Percentiles rank a stretch among this genome's conserved stretches.
phyloP scores from a whole-genome alignment of 2,797 vertebrate species.

The Neosalanx taihuensis region DNA sequence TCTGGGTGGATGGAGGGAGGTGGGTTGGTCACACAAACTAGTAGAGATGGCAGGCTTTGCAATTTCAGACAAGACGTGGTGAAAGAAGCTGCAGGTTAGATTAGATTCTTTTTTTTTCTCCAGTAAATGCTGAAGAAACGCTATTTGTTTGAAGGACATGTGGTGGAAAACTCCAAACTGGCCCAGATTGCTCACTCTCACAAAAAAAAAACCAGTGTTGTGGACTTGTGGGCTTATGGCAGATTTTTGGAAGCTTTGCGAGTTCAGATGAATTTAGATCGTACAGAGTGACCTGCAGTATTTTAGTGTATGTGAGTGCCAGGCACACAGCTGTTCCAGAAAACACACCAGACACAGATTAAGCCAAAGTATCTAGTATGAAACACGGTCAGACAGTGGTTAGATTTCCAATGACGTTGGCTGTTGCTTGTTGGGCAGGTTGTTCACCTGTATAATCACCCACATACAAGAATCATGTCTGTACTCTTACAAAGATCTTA shows the following conservation, averaged over 20 bases:
- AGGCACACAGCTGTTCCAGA: slow-evolving; percentile 13
- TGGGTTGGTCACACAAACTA: too few relatives aligned
- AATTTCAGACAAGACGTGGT: not conserved
- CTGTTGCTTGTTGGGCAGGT: not conserved
- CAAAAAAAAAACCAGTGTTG: too few relatives aligned
- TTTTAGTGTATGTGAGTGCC: not conserved
- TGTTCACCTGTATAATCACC: too few relatives aligned
- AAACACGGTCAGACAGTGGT: not conserved
- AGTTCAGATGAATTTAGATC: not conserved
- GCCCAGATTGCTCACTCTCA: slow-evolving; percentile 44
- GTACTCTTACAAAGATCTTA: not conserved
- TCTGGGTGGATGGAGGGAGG: too few relatives aligned
- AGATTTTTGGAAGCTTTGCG: not conserved
- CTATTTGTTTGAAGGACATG: slow-evolving; percentile 47
- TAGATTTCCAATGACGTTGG: not conserved
- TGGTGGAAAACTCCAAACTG: slow-evolving; percentile 35
- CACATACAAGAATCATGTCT: not conserved
- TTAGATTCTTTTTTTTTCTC: not conserved
- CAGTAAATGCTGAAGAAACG: slow-evolving; percentile 10
- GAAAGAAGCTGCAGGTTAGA: too few relatives aligned
- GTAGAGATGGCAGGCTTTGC: not conserved
- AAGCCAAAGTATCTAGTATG: not conserved
- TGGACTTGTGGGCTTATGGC: not conserved
- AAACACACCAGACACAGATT: not conserved
- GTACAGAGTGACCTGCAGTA: not conserved